A percentile compares a stretch with the other conserved stretches of the same genome.
Conservation (phyloP, 2,888 invertebrate genomes). For the Leistus spinibarbis region DNA sequence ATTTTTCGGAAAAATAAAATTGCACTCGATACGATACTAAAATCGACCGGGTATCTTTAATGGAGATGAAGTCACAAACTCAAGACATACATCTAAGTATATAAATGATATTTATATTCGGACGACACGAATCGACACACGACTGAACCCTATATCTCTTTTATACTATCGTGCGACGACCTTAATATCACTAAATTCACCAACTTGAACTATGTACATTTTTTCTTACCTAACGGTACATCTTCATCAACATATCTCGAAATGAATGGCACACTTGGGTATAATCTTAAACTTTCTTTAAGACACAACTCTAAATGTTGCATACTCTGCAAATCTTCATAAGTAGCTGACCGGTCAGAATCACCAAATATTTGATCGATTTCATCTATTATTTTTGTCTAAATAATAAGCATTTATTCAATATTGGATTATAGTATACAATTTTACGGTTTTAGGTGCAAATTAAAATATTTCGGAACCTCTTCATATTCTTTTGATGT, state of each 20-base stretch:
- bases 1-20: no score
- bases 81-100: no score
- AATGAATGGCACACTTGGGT: conserved; percentile 71
- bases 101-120: no score
- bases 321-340: conserved; percentile 65
- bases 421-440: neutral
- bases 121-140: no score
- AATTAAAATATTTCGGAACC: no score
- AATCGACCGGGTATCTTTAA: no score
- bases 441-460: no score
- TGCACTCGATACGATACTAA: no score
- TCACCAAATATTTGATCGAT: conserved; percentile 57
- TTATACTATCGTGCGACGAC: neutral
- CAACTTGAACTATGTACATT: neutral
- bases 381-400: conserved; percentile 57
- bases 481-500: no score
- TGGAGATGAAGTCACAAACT: no score
- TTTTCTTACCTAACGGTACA: conserved; percentile 45
- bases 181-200: neutral
- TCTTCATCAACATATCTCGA: conserved; percentile 61
- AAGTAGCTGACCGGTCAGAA: conserved; percentile 58
- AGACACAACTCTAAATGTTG: conserved; percentile 69
- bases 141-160: neutral
- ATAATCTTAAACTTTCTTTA: conserved; percentile 68
- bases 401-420: neutral